phyloP scores from a whole-genome alignment of 2,888 invertebrate genomes.

The Serrognathus titanus region DNA sequence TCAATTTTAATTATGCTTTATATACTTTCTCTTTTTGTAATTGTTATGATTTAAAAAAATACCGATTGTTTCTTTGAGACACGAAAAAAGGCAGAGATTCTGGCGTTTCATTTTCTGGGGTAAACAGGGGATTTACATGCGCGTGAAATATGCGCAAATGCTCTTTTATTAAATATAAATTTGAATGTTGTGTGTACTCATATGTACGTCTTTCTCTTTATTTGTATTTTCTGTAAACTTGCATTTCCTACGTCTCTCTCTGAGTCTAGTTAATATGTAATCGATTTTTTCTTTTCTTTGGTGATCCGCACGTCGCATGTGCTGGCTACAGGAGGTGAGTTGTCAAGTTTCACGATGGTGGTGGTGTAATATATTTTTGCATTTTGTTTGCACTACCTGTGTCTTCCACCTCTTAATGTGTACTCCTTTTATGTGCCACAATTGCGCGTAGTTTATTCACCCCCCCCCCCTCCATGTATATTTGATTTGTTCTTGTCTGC shows the following conservation, averaged over 20 bases:
- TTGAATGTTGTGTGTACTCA: no score
- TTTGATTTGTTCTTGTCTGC: no score
- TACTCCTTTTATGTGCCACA: not conserved
- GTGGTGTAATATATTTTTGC: slow-evolving; percentile 25
- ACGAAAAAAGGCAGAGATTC: not conserved
- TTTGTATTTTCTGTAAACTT: slow-evolving; percentile 33
- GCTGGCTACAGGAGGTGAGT: slow-evolving; percentile 50
- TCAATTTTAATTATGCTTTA: not conserved
- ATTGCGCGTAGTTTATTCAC: no score
- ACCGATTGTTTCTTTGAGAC: not conserved
- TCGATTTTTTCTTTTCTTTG: slow-evolving; percentile 39
- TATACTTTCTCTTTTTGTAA: not conserved
- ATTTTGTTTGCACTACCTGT: slow-evolving; percentile 26
- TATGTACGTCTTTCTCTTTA: not conserved
- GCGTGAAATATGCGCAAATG: no score
- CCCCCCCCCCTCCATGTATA: no score
- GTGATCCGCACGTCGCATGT: slow-evolving; percentile 44
- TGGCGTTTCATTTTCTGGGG: no score
- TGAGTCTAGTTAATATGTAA: no score
- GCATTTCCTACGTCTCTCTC: slow-evolving; percentile 36
- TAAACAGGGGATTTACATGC: no score
- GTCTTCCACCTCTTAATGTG: slow-evolving; percentile 1
- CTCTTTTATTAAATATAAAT: no score
- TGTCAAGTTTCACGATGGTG: slow-evolving; percentile 39
- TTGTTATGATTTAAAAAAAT: no score